Evolutionary conservation across 2,113 vertebrate genomes (phyloP).

Genomic region (Dunckerocampus dactyliophorus): DNA sequence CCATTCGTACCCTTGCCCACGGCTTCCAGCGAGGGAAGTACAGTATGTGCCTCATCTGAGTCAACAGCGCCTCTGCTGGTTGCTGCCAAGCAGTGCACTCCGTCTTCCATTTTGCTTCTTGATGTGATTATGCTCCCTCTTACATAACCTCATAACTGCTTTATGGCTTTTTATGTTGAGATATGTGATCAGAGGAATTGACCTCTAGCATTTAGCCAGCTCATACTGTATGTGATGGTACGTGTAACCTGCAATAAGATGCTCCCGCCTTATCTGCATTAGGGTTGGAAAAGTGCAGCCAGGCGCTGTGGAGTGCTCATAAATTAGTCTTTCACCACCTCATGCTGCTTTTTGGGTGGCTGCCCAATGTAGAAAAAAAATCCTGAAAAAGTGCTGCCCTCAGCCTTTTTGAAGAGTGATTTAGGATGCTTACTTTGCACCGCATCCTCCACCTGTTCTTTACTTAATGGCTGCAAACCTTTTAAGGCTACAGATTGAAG

Average conservation of each 20-base stretch:
- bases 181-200: too few species aligned
- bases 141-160: too few species aligned
- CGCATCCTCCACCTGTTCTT: slow-evolving; percentile 11
- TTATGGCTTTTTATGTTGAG: too few species aligned
- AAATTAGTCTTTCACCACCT: slow-evolving; percentile 22
- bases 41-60: too few species aligned
- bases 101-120: too few species aligned
- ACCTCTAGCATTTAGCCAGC: too few species aligned
- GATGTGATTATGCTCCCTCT: too few species aligned
- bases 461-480: slow-evolving; percentile 30
- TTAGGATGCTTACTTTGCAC: slow-evolving; percentile 21
- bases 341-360: slow-evolving; percentile 10
- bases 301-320: neutral
- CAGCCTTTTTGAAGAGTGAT: slow-evolving; percentile 24
- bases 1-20: too few species aligned
- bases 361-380: slow-evolving; percentile 21
- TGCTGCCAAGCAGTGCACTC: too few species aligned
- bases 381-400: slow-evolving; percentile 6
- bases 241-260: neutral
- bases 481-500: slow-evolving; percentile 21
- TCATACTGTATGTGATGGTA: neutral
- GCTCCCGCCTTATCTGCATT: neutral
- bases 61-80: too few species aligned
- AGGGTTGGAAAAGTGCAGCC: slow-evolving; percentile 9
- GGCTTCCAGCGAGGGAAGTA: too few species aligned